These are phyloP conservation scores for Mechanitis messenoides DNA, from an alignment of 2,888 invertebrate genomes.

Conservation along the genomic window DNA sequence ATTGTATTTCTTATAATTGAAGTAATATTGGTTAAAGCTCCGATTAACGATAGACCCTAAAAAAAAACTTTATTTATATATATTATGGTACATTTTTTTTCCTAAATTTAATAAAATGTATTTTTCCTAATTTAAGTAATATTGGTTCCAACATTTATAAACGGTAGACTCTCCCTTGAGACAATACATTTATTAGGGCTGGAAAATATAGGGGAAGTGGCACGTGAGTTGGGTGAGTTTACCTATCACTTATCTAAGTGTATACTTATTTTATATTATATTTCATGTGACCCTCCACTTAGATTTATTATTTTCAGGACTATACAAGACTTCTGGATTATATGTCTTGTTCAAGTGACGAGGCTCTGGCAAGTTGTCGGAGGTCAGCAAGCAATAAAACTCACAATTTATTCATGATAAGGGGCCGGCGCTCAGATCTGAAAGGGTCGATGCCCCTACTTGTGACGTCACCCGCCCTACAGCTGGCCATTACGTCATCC, in stretches of 20 bases:
- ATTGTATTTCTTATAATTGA: conserved; percentile 2
- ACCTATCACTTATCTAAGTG: conserved; percentile 5
- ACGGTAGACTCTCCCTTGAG: conserved; percentile 60
- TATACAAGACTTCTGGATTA: too few relatives aligned
- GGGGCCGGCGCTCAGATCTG: conserved; percentile 51
- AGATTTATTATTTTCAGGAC: too few relatives aligned
- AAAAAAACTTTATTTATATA: too few relatives aligned
- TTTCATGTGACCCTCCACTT: too few relatives aligned
- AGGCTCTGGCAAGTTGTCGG: conserved; percentile 50
- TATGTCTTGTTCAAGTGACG: conserved; percentile 32
- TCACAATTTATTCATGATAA: conserved; percentile 67
- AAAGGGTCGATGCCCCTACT: conserved; percentile 60
- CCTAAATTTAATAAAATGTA: too few relatives aligned
- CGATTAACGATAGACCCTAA: conserved; percentile 53
- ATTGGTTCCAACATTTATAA: conserved; percentile 58
- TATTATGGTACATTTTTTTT: neutral
- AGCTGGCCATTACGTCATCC: conserved; percentile 71
- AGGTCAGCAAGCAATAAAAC: conserved; percentile 57
- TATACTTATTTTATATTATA: conserved; percentile 12
- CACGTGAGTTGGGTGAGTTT: conserved; percentile 35
- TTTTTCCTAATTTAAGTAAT: conserved; percentile 20
- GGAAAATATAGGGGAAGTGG: conserved; percentile 45
- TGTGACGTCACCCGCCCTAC: conserved; percentile 73
- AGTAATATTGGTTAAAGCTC: conserved; percentile 48
- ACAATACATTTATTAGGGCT: conserved; percentile 58